These are phyloP conservation scores for Vulpes ferrilata DNA, from an alignment of 2,113 vertebrate genomes.

Conservation along the genomic window DNA sequence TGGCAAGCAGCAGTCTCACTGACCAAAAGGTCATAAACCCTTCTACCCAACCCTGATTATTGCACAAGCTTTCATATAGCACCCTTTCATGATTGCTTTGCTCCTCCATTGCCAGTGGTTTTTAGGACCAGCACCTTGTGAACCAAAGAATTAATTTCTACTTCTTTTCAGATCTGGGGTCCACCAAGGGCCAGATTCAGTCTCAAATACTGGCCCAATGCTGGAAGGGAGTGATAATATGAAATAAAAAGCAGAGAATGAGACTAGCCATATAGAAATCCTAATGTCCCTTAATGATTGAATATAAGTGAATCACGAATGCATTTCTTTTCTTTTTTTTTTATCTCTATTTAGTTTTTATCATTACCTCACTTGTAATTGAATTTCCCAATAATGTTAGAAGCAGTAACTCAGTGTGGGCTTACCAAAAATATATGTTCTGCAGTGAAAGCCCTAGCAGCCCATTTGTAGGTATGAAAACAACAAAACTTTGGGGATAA, in stretches of 20 bases:
- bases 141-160: neutral
- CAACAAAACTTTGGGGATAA: neutral
- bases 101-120: neutral
- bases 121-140: neutral
- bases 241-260: conserved; percentile 8
- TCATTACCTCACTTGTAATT: neutral
- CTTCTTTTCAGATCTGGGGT: neutral
- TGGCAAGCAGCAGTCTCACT: neutral
- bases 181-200: neutral
- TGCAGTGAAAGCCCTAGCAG: neutral
- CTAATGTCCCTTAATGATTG: neutral
- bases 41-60: neutral
- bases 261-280: neutral
- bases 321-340: neutral
- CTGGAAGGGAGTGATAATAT: neutral
- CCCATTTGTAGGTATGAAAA: neutral
- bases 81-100: neutral
- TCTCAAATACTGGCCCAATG: neutral
- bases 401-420: neutral
- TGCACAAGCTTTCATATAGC: neutral
- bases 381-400: neutral
- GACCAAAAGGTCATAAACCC: neutral
- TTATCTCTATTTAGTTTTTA: neutral
- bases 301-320: neutral
- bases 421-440: neutral